Conservation (phyloP, 1,140 invertebrate species). For the Oreohelix idahoensis region DNA sequence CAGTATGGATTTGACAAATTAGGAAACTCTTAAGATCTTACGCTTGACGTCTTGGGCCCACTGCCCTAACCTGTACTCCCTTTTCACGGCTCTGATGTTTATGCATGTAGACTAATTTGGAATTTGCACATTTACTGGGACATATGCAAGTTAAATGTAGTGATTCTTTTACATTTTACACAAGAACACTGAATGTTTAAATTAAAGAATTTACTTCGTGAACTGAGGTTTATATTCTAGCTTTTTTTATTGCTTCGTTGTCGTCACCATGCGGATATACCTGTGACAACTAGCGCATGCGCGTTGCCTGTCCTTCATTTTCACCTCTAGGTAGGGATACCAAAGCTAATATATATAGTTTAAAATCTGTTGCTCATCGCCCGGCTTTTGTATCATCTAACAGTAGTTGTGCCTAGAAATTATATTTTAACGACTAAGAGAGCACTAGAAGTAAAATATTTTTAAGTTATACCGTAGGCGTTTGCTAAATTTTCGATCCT, state of each 20-base stretch:
- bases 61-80: too few relatives aligned
- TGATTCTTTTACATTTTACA: too few relatives aligned
- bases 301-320: constrained; percentile 48
- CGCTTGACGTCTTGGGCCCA: too few relatives aligned
- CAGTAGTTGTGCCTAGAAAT: neutral
- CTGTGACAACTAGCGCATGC: constrained; percentile 41
- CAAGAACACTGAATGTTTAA: too few relatives aligned
- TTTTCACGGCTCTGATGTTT: too few relatives aligned
- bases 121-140: too few relatives aligned
- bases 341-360: neutral
- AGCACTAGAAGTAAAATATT: neutral
- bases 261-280: constrained; percentile 1
- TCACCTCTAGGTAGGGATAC: constrained; percentile 50
- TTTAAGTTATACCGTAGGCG: neutral
- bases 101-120: too few relatives aligned
- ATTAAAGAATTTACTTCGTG: too few relatives aligned
- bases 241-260: neutral
- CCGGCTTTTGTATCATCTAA: neutral
- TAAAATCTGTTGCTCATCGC: constrained; percentile 7
- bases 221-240: too few relatives aligned
- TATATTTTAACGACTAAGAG: neutral
- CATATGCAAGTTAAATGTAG: too few relatives aligned
- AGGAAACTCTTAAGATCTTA: too few relatives aligned
- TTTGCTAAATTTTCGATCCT: neutral
- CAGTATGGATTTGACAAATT: too few relatives aligned